Evolutionary conservation across 1,140 invertebrate species (phyloP), one percentile per base, ranked within the genome.

Genomic region (Microvelia longipes): DNA sequence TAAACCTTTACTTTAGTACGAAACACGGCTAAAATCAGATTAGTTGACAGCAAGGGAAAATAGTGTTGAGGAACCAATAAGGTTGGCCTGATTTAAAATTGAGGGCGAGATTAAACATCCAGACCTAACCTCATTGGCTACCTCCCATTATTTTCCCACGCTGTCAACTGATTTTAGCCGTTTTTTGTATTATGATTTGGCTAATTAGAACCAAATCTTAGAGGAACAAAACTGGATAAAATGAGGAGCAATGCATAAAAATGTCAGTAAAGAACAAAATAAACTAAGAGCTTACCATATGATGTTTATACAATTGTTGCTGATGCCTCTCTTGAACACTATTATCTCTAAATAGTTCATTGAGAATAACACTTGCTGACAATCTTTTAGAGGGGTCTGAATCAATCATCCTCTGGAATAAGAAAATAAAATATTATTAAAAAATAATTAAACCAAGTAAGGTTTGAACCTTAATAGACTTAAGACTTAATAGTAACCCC

Each of bases 321-420:
- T 50, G 35, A 50, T 11, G 35, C 35, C 35, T 50, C 19, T 50
- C 35, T 19, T 50, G 5, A 5, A 50, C 5, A 11, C 5, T 19
- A 11, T 50, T 19, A 50, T 50, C 35, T 19, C 35, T 50, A 50
- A 5, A 50, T 11, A 50, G 5, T 19, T 50, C 35, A 50, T 19
- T 19, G 19, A 50, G 35, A 11, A 50, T 11, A 11, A 69, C 71
- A 66, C 29, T 26, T 27, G 71, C 71, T 64, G 68, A 69, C 28
- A 68, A 68, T 35, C 71, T 26, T 15, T 60, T 28, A 19, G 67
- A 60, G 2, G 71, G 71, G 68, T 72, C 66, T 13, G 50, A 50
- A 68, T 69, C 35, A 24, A 68, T 69, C 71, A 72, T 72, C 26
- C 68, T 65, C 71, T 72, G 60, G 29, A 72, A 72, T 28, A n/a